Base-by-base conservation (phyloP, 2,888 invertebrate species). In the Hipparchia semele region DNA sequence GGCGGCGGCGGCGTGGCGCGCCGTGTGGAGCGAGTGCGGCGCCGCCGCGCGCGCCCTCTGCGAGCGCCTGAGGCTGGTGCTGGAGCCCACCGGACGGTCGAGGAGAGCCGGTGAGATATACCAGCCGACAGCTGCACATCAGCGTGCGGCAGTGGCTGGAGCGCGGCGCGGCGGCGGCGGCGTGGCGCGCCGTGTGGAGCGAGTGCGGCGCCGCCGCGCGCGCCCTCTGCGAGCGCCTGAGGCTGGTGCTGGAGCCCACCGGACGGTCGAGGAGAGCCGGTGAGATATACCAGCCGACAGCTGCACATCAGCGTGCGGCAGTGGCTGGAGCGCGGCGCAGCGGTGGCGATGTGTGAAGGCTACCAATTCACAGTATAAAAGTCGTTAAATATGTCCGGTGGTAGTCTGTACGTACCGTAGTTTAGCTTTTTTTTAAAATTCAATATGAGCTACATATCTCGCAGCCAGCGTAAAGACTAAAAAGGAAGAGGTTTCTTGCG, bases 81-180 rank as follows among this genome's bases (percentile, higher is more conserved):
- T 99, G 58, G 99, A 99, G 87, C 99, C 99, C 0, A 99, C 99
- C 0, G 97, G 98, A 81, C 97, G 99, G 0, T 97, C 99, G 0
- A 95, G 98, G 77, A 94, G 99, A 53, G 98, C 94, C 23, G 94
- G 94, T 94, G 49, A 78, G 83, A 62, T 59, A 1, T 10, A 56
- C 6, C 6, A 4, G 1, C 8, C 6, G 6, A 7, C 8, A 49
- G 49, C 6, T 8, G 60, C 45, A 92, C 80, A 85, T 91, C 84
- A 81, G 82, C 59, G 84, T 89, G 33, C 86, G 89, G 10, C 82
- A 84, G 66, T 90, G 87, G 86, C 72, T 90, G 76, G 76, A 78
- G 74, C 79, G 73, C n/a, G 82, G 82, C 0, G 79, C 76, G 5
- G 77, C 84, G 33, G 94, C 95, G 80, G 95, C 94, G 0, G 95